Conservation (phyloP, 2,113 vertebrate species). For the Macheiramphus alcinus region DNA sequence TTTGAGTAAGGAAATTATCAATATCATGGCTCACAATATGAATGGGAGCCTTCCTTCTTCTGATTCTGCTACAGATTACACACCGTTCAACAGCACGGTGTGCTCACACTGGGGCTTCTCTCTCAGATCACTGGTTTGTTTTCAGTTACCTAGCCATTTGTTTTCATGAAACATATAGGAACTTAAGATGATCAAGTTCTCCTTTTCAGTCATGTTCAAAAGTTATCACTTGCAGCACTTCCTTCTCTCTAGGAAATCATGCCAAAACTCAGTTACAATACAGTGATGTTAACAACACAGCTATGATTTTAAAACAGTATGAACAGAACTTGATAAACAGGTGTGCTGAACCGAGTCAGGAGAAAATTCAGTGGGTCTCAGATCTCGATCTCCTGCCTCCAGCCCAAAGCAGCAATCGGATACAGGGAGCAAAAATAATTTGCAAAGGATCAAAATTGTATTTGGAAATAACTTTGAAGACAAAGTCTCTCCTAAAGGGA, state of each 20-base stretch:
- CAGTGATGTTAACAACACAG: neutral
- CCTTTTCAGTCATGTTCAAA: neutral
- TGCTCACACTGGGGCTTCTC: neutral
- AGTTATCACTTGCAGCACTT: neutral
- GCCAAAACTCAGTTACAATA: neutral
- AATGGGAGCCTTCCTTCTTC: neutral
- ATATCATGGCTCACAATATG: neutral
- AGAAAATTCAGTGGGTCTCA: neutral
- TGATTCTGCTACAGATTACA: neutral
- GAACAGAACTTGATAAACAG: neutral
- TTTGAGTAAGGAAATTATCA: neutral
- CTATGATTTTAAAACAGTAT: neutral
- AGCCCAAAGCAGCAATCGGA: neutral
- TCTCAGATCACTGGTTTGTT: neutral
- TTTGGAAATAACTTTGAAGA: slow-evolving; percentile 2
- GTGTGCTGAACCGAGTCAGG: neutral
- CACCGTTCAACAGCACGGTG: neutral
- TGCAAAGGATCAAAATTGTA: slow-evolving; percentile 2
- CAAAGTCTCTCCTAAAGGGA: slow-evolving; percentile 2
- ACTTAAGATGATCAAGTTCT: neutral
- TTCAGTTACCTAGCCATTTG: neutral
- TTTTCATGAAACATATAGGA: neutral
- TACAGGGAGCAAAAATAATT: neutral
- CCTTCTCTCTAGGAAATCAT: neutral
- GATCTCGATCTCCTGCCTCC: neutral